Evolutionary conservation across 2,888 invertebrate genomes (phyloP).

Genomic region (Brachylomia viminalis): DNA sequence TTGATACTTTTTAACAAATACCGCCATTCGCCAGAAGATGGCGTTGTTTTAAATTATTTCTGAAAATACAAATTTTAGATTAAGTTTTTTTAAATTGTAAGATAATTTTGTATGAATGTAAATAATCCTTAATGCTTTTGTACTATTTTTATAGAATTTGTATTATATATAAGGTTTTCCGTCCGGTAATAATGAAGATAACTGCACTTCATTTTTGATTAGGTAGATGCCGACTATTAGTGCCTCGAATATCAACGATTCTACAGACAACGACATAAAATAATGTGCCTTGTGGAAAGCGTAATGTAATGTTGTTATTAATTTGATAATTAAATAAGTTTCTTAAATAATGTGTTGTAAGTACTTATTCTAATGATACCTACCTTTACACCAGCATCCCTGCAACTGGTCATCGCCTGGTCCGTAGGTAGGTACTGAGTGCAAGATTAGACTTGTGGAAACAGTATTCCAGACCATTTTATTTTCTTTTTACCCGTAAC

Average conservation of each 20-base stretch:
- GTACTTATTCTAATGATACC: constrained; percentile 28
- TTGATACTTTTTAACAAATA: constrained; percentile 36
- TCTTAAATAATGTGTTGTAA: constrained; percentile 45
- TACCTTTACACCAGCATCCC: not conserved
- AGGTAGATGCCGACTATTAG: constrained; percentile 20
- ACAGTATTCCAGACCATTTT: too few species aligned
- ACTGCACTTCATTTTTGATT: constrained; percentile 9
- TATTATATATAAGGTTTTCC: constrained; percentile 57
- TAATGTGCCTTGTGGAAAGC: constrained; percentile 73
- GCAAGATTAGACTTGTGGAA: too few species aligned
- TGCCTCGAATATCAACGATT: constrained; percentile 59
- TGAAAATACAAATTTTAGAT: constrained; percentile 42
- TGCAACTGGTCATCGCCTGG: not conserved
- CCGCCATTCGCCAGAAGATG: constrained; percentile 63
- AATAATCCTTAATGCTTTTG: constrained; percentile 55
- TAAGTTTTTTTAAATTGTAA: constrained; percentile 38
- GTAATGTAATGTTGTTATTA: constrained; percentile 65
- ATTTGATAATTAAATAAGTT: constrained; percentile 64
- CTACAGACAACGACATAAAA: constrained; percentile 59
- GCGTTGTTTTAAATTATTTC: constrained; percentile 68
- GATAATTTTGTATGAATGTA: constrained; percentile 60
- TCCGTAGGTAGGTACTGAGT: too few species aligned
- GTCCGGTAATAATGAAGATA: constrained; percentile 38
- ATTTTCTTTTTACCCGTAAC: too few species aligned
- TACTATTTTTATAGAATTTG: constrained; percentile 57